Evolutionary conservation across 2,888 invertebrate species (phyloP).

Genomic region (Luperina nickerlii): DNA sequence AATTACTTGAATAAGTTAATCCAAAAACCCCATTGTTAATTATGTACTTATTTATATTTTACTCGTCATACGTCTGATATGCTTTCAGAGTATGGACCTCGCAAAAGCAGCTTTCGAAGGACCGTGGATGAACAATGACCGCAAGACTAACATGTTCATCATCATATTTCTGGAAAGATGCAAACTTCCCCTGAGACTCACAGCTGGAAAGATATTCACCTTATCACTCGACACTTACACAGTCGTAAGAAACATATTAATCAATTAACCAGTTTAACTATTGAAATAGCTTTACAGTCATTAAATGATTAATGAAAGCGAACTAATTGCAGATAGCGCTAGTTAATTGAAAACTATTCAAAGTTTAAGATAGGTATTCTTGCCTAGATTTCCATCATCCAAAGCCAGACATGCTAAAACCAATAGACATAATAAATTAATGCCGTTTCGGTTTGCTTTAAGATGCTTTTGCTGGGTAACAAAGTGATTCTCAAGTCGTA

Average conservation of each 20-base stretch:
- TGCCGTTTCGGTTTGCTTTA: constrained; percentile 46
- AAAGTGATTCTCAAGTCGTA: constrained; percentile 55
- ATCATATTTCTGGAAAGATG: constrained; percentile 87
- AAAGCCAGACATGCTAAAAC: constrained; percentile 30
- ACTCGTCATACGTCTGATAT: not conserved
- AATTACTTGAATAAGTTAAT: not conserved
- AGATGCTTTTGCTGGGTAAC: constrained; percentile 44
- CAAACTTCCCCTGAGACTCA: constrained; percentile 87
- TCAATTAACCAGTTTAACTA: not conserved
- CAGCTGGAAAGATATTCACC: constrained; percentile 89
- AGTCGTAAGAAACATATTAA: constrained; percentile 77
- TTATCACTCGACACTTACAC: constrained; percentile 89
- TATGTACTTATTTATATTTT: not conserved
- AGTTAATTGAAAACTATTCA: constrained; percentile 30
- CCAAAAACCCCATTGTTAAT: not conserved
- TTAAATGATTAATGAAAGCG: constrained; percentile 34
- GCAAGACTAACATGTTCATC: constrained; percentile 79
- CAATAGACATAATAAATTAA: constrained; percentile 52
- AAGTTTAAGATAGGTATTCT: constrained; percentile 11
- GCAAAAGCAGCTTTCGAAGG: constrained; percentile 88
- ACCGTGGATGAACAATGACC: constrained; percentile 84
- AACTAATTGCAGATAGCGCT: constrained; percentile 24
- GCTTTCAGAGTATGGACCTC: constrained; percentile 85
- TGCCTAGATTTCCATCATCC: constrained; percentile 33
- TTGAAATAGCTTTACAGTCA: constrained; percentile 3